Evolutionary conservation across 2,797 vertebrate genomes (phyloP), one percentile per base, ranked within the genome.

Genomic region (Cossypha dichroa): DNA sequence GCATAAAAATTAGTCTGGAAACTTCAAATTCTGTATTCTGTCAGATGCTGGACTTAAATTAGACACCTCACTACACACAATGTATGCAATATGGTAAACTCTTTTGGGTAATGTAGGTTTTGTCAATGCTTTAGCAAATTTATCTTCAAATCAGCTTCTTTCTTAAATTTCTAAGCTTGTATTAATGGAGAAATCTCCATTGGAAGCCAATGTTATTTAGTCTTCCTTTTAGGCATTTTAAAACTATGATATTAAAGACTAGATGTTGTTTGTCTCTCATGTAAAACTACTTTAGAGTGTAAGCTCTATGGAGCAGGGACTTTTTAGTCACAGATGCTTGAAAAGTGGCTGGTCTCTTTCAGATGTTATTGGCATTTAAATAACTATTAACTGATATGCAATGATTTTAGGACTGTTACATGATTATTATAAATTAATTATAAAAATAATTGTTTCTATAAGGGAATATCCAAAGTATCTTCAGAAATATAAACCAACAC

Each of bases 401-500:
- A 76, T 41, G 2, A 62, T 85, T 86, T 93, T 82, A 82, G 25
- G 76, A 68, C 10, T 68, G 16, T 59, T 92, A 89, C 8, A 16
- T 85, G 7, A 60, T 46, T 89, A 87, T 45, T 79, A 70, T 54
- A 77, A 82, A 64, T 76, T 63, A 76, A 63, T 80, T 49, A 18
- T 51, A 15, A 83, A 72, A 85, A 56, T 48, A 87, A 33, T 56
- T 43, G 13, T 69, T 92, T 94, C n/a, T 80, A 31, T 80, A 64
- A 83, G 68, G 16, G 56, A 88, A 83, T 54, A 55, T 33, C 8
- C 6, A 58, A 93, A 75, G 72, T 96, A 96, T 97, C 90, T 97
- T 94, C 94, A 97, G 95, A 97, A 97, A 96, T 96, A 94, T 58
- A 82, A 95, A 83, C 13, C 3, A 83, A 72, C 28, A 89, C 19